A percentile compares a stretch with the other conserved stretches of the same genome.
phyloP scores from a whole-genome alignment of 2,113 vertebrate species.

The Clinocottus analis region DNA sequence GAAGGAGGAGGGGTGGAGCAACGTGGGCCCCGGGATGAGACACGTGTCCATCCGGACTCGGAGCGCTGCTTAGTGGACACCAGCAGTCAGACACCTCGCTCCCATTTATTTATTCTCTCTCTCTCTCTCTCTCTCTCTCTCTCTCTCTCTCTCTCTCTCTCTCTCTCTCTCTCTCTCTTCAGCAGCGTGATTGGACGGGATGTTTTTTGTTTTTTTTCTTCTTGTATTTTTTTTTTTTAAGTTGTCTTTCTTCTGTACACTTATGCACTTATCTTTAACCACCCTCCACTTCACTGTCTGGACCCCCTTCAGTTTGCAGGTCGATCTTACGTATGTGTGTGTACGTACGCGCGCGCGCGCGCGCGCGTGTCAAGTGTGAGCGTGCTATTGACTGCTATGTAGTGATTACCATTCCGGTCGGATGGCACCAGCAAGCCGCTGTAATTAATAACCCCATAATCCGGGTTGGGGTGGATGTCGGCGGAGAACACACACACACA shows the following conservation, averaged over 20 bases:
- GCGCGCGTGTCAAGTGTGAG: slow-evolving; percentile 51
- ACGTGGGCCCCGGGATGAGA: slow-evolving; percentile 83
- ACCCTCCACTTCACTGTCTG: slow-evolving; percentile 59
- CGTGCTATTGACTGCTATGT: slow-evolving; percentile 82
- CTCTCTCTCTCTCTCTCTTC: background rate
- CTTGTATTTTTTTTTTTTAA: slow-evolving; percentile 11
- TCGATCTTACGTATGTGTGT: slow-evolving; percentile 33
- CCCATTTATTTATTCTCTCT: slow-evolving; percentile 32
- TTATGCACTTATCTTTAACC: slow-evolving; percentile 54
- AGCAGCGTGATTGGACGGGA: slow-evolving; percentile 2
- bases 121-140: background rate
- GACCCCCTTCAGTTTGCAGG: slow-evolving; percentile 61
- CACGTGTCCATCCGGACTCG: slow-evolving; percentile 84
- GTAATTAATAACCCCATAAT: slow-evolving; percentile 88
- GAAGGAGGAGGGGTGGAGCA: background rate
- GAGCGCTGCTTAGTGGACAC: slow-evolving; percentile 76
- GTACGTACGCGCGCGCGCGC: background rate
- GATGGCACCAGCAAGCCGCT: slow-evolving; percentile 83
- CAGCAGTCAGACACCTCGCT: slow-evolving; percentile 56
- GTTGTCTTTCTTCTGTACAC: slow-evolving; percentile 25
- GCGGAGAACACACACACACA: slow-evolving; percentile 67
- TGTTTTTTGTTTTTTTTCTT: background rate
- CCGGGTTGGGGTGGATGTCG: slow-evolving; percentile 79
- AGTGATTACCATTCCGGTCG: slow-evolving; percentile 85
- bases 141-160: slow-evolving; percentile 1